Conservation (phyloP, 2,113 vertebrate genomes). For the Neofelis nebulosa region DNA sequence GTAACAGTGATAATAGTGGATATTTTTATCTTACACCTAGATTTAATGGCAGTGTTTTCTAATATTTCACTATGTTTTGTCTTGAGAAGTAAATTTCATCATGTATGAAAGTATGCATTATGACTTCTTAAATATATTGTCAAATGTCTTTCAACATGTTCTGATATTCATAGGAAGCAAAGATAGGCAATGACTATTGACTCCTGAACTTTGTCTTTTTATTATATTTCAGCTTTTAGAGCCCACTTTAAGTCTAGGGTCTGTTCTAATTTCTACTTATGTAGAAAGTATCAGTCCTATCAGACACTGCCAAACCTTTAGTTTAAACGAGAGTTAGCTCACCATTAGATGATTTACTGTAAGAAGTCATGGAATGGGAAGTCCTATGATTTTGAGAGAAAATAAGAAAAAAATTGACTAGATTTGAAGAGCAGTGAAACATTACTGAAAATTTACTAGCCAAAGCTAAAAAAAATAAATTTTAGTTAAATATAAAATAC, state of each 20-base stretch:
- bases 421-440: neutral
- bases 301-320: neutral
- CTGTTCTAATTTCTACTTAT: neutral
- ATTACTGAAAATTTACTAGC: neutral
- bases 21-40: neutral
- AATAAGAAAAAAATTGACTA: neutral
- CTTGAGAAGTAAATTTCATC: neutral
- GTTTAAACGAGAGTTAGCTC: neutral
- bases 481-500: neutral
- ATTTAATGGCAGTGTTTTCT: neutral
- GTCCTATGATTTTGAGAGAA: neutral
- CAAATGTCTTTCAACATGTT: neutral
- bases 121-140: neutral
- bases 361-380: neutral
- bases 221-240: neutral
- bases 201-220: neutral
- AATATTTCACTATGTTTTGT: neutral
- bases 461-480: slow-evolving; percentile 29
- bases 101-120: neutral
- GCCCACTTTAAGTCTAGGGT: neutral
- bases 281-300: neutral
- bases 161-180: slow-evolving; percentile 30
- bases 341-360: neutral
- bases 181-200: neutral
- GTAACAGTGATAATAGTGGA: neutral